A percentile compares a stretch with the other conserved stretches of the same genome.
phyloP scores from a whole-genome alignment of 2,113 vertebrate species.

The Rana temporaria region DNA sequence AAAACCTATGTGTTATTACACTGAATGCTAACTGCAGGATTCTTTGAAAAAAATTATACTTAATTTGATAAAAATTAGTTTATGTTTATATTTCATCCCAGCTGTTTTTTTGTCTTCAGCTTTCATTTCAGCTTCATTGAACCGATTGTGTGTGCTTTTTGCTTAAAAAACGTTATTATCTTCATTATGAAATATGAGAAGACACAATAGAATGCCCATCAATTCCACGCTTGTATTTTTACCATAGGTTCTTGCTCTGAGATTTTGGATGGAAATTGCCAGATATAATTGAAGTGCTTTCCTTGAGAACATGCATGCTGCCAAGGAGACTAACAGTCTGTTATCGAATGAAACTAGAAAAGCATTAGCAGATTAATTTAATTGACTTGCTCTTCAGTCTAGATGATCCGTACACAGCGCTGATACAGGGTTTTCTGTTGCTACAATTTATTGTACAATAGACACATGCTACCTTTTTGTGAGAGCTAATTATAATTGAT shows the following conservation, averaged over 20 bases:
- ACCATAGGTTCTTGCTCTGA: not conserved
- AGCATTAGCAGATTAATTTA: conserved; percentile 42
- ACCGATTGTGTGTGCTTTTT: not conserved
- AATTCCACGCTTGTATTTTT: conserved; percentile 8
- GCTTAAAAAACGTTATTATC: not conserved
- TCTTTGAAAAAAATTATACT: not conserved
- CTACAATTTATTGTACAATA: conserved; percentile 31
- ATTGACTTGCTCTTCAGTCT: conserved; percentile 39
- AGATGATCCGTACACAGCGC: conserved; percentile 12
- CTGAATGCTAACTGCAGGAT: no score
- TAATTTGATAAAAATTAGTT: not conserved
- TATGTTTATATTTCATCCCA: not conserved
- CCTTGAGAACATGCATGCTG: conserved; percentile 12
- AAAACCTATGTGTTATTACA: no score
- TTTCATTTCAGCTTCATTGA: not conserved
- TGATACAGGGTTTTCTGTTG: conserved; percentile 12
- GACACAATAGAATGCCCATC: not conserved
- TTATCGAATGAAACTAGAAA: conserved; percentile 9
- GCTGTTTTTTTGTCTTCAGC: not conserved
- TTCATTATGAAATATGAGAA: conserved; percentile 1
- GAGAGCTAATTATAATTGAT: conserved; percentile 31
- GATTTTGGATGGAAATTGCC: conserved; percentile 20
- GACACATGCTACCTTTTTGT: conserved; percentile 5
- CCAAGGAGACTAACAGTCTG: conserved; percentile 12
- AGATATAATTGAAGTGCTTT: conserved; percentile 29